Conservation (phyloP, 1,140 invertebrate genomes). For the Trypoxylus dichotomus region DNA sequence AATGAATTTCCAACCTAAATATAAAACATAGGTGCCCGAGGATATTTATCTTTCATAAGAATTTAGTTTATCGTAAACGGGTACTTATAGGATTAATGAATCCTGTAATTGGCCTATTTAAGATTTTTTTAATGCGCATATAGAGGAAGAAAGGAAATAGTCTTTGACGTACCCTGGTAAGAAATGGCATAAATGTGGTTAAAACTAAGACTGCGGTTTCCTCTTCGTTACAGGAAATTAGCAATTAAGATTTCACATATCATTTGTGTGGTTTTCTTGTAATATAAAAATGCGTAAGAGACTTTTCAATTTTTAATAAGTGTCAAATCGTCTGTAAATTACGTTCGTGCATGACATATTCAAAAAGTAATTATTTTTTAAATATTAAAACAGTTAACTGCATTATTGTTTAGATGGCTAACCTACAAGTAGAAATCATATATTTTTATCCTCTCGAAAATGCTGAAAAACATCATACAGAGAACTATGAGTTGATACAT, state of each 20-base stretch:
- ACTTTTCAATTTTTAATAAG: not conserved
- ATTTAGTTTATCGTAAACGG: too few relatives aligned
- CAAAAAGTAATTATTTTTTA: not conserved
- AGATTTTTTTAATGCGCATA: too few relatives aligned
- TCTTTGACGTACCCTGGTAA: not conserved
- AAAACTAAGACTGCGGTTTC: not conserved
- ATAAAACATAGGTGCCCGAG: too few relatives aligned
- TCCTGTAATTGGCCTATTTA: too few relatives aligned
- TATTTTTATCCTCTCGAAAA: slow-evolving; percentile 68
- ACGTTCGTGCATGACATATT: not conserved
- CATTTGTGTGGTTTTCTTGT: slow-evolving; percentile 1
- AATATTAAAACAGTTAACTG: too few relatives aligned
- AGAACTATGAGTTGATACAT: slow-evolving; percentile 64
- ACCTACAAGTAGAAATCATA: slow-evolving; percentile 59
- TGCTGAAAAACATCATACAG: slow-evolving; percentile 63
- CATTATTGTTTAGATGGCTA: slow-evolving; percentile 28
- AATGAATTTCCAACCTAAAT: too few relatives aligned
- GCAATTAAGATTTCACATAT: slow-evolving; percentile 20
- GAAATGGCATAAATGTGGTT: not conserved
- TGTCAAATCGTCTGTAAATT: not conserved
- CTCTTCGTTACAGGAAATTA: slow-evolving; percentile 22
- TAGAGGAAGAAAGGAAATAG: too few relatives aligned
- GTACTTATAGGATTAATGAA: too few relatives aligned
- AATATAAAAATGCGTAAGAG: not conserved
- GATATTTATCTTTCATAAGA: too few relatives aligned